Percentiles rank a stretch among this genome's conserved stretches.
phyloP scores from a whole-genome alignment of 1,140 invertebrate genomes.

The Periplaneta americana region DNA sequence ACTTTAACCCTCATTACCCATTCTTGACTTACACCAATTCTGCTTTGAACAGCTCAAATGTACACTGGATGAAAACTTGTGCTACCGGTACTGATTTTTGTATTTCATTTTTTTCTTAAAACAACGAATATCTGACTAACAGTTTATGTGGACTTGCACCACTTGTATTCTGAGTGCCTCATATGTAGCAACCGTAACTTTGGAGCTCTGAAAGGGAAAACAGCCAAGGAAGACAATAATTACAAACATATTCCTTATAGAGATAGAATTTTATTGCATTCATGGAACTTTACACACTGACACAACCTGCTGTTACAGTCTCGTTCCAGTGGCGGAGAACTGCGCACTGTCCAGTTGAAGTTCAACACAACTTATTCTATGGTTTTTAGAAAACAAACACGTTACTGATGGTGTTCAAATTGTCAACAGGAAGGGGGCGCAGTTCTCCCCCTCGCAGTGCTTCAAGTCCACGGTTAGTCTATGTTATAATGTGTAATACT shows the following conservation, averaged over 20 bases:
- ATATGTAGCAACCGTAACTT: too few species aligned
- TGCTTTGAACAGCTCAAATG: too few species aligned
- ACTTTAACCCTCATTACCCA: too few species aligned
- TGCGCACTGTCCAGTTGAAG: background rate
- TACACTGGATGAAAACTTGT: too few species aligned
- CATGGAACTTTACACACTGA: slow-evolving; percentile 20
- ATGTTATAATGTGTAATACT: slow-evolving; percentile 6
- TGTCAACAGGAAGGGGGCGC: background rate
- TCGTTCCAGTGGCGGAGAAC: background rate
- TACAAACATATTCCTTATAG: slow-evolving; percentile 16
- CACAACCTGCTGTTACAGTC: background rate
- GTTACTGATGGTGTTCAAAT: background rate
- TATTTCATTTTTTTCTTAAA: too few species aligned
- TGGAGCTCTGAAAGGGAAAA: too few species aligned
- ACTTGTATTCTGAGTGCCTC: too few species aligned
- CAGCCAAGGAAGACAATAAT: background rate
- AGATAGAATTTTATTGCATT: slow-evolving; percentile 26
- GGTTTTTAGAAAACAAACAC: background rate
- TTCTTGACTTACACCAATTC: too few species aligned
- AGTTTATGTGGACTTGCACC: too few species aligned
- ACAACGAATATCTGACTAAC: too few species aligned
- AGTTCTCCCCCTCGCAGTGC: background rate
- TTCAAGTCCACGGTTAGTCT: slow-evolving; percentile 4
- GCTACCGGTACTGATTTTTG: too few species aligned
- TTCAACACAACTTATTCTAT: slow-evolving; percentile 1